Percentiles rank a stretch among this genome's conserved stretches.
Evolutionary conservation across 2,113 vertebrate species (phyloP).

Genomic region (Platysternon megacephalum): DNA sequence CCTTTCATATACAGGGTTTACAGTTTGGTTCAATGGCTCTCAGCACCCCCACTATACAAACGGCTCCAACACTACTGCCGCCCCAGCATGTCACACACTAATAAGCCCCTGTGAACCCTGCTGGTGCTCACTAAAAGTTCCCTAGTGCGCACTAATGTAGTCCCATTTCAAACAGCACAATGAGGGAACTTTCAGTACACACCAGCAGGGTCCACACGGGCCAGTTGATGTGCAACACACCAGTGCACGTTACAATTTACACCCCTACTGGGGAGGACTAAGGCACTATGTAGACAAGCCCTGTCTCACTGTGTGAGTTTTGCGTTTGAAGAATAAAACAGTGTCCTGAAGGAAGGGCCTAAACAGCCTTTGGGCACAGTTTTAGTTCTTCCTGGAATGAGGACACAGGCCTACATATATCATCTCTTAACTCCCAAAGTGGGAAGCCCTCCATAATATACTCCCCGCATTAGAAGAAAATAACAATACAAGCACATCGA

Average conservation of each 20-base stretch:
- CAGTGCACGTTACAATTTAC: not conserved
- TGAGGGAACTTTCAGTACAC: not conserved
- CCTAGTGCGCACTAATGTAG: not conserved
- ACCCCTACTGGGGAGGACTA: not conserved
- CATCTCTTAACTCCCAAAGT: not conserved
- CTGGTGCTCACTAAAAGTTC: not conserved
- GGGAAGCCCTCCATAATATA: not conserved
- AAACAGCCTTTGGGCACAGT: not conserved
- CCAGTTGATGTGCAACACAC: not conserved
- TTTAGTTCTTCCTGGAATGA: not conserved
- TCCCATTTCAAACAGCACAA: not conserved
- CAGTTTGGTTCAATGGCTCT: not conserved
- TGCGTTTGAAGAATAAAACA: not conserved
- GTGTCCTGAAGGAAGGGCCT: not conserved
- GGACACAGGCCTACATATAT: not conserved
- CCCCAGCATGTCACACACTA: not conserved
- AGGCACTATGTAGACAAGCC: not conserved
- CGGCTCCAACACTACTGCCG: not conserved
- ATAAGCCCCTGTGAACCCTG: not conserved
- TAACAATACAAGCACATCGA: not conserved
- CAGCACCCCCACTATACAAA: not conserved
- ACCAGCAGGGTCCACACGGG: not conserved
- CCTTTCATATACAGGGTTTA: not conserved
- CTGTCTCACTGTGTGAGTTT: not conserved
- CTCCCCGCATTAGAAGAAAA: not conserved